These are phyloP conservation scores for Meloidogyne hapla DNA, from an alignment of 1,140 invertebrate species.

Conservation along the genomic window DNA sequence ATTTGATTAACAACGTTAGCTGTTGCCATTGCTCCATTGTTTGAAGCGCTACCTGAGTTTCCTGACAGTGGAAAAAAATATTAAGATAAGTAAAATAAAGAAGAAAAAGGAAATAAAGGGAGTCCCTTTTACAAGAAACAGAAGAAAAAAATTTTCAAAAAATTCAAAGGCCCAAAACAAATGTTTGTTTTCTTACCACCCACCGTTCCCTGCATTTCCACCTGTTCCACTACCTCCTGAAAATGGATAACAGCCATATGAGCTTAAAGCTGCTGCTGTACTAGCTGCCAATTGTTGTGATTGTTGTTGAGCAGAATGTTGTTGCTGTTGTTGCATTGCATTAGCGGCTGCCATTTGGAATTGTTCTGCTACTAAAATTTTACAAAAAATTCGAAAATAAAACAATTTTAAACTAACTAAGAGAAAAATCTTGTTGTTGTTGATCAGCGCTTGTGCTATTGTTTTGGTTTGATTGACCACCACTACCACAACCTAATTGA, in stretches of 20 bases:
- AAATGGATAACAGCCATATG: constrained; percentile 85
- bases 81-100: background rate
- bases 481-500: background rate
- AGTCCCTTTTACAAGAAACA: background rate
- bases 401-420: constrained; percentile 34
- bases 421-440: constrained; percentile 36
- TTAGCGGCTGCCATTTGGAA: constrained; percentile 52
- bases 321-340: constrained; percentile 34
- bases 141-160: background rate
- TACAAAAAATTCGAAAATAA: background rate
- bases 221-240: constrained; percentile 74
- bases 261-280: constrained; percentile 67
- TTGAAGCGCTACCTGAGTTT: background rate
- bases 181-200: constrained; percentile 2
- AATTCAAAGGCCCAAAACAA: background rate
- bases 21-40: constrained; percentile 30
- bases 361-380: constrained; percentile 25
- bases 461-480: constrained; percentile 5
- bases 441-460: constrained; percentile 8
- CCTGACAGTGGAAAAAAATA: background rate
- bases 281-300: constrained; percentile 46
- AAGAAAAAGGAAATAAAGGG: background rate
- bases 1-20: constrained; percentile 39
- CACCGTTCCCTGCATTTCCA: constrained; percentile 55
- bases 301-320: constrained; percentile 29